Conservation (phyloP, 2,797 vertebrate species). For the Caiman crocodilus region DNA sequence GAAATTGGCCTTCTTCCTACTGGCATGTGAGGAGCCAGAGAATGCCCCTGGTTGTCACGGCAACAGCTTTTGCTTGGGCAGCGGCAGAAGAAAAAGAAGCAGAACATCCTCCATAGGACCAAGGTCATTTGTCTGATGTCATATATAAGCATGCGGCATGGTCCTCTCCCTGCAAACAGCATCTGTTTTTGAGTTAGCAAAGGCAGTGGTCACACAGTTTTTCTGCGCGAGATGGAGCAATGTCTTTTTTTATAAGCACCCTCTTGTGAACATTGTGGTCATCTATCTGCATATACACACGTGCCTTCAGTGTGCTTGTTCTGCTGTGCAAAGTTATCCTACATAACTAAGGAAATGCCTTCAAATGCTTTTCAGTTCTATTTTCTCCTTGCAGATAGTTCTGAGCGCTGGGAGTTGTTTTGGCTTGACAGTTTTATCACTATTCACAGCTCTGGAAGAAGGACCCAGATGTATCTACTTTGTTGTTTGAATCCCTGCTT, state of each 20-base stretch:
- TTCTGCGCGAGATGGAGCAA: not conserved
- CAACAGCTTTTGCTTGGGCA: constrained; percentile 77
- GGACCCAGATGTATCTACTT: not conserved
- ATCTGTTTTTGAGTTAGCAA: not conserved
- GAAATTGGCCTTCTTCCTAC: constrained; percentile 69
- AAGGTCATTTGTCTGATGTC: constrained; percentile 57
- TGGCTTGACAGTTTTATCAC: not conserved
- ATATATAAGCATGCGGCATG: not conserved
- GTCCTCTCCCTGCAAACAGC: not conserved
- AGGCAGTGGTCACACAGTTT: not conserved
- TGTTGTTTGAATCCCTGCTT: not conserved
- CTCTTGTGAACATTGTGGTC: not conserved
- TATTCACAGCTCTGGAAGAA: not conserved
- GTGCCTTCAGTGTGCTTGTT: not conserved
- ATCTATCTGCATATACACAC: not conserved
- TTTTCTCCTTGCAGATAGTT: not conserved
- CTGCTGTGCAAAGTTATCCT: not conserved
- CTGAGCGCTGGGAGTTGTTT: not conserved
- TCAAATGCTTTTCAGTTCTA: accelerated
- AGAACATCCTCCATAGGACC: constrained; percentile 57
- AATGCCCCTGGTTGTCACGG: constrained; percentile 80
- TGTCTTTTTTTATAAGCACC: not conserved
- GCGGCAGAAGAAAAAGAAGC: constrained; percentile 59
- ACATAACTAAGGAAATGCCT: not conserved
- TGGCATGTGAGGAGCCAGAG: constrained; percentile 55